These are phyloP conservation scores for Anarhynchus alexandrinus DNA, from an alignment of 2,113 vertebrate genomes.

Conservation along the genomic window DNA sequence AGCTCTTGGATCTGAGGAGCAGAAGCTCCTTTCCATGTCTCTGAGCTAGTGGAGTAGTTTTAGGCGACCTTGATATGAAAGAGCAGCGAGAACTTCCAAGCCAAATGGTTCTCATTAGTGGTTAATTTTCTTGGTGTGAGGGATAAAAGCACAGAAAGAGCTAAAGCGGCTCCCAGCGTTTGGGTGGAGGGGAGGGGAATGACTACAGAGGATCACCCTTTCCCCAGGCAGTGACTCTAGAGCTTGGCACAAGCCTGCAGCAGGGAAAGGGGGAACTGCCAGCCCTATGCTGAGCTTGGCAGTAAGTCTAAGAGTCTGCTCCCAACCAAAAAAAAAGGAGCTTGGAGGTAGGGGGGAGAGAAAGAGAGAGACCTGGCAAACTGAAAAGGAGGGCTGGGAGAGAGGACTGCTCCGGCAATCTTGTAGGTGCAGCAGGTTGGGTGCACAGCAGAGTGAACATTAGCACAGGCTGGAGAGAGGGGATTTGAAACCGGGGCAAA, in stretches of 20 bases:
- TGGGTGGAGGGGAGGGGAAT: not conserved
- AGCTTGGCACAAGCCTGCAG: not conserved
- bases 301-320: not conserved
- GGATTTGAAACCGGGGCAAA: not conserved
- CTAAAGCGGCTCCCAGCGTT: not conserved
- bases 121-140: constrained; percentile 33
- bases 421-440: not conserved
- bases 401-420: not conserved
- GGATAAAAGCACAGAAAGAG: constrained; percentile 31
- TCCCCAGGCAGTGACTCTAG: not conserved
- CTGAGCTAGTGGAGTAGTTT: not conserved
- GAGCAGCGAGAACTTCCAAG: not conserved
- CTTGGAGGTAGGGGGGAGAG: not conserved
- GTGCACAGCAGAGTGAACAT: not conserved
- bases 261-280: not conserved
- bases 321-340: not conserved
- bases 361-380: not conserved
- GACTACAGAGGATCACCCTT: constrained; percentile 3
- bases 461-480: not conserved
- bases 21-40: not conserved
- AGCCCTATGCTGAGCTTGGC: not conserved
- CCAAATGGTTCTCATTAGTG: constrained; percentile 39
- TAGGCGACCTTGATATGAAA: not conserved
- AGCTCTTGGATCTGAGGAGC: not conserved
- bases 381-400: not conserved